Conservation (phyloP, 2,113 vertebrate genomes). For the Leucoraja erinaceus region DNA sequence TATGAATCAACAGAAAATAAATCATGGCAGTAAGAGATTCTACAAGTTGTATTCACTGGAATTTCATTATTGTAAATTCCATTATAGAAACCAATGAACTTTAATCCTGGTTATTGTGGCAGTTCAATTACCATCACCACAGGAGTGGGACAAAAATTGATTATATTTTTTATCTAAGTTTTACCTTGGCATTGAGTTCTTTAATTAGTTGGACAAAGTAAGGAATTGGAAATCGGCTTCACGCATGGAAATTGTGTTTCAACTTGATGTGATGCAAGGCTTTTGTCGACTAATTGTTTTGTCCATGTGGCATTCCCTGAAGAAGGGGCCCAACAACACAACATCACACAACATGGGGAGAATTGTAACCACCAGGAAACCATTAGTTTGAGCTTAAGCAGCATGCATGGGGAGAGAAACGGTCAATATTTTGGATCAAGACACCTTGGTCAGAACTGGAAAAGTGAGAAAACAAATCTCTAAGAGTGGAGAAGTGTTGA, state of each 20-base stretch:
- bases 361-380: background rate
- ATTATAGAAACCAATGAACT: slow-evolving; percentile 14
- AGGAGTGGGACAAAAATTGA: slow-evolving; percentile 11
- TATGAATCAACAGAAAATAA: background rate
- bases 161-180: background rate
- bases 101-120: background rate
- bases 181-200: slow-evolving; percentile 9
- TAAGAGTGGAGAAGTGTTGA: too few species aligned
- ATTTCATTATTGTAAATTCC: slow-evolving; percentile 4
- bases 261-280: background rate
- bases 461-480: too few species aligned
- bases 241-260: background rate
- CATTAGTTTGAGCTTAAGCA: background rate
- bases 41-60: background rate
- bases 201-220: background rate
- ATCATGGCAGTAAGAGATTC: background rate
- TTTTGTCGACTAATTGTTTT: background rate
- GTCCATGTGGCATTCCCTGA: background rate
- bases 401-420: too few species aligned
- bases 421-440: too few species aligned
- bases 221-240: background rate
- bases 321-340: background rate
- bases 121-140: background rate
- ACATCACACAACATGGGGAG: background rate
- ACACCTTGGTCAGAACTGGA: too few species aligned